Conservation (phyloP, 2,888 invertebrate species). For the Danaus chrysippus region DNA sequence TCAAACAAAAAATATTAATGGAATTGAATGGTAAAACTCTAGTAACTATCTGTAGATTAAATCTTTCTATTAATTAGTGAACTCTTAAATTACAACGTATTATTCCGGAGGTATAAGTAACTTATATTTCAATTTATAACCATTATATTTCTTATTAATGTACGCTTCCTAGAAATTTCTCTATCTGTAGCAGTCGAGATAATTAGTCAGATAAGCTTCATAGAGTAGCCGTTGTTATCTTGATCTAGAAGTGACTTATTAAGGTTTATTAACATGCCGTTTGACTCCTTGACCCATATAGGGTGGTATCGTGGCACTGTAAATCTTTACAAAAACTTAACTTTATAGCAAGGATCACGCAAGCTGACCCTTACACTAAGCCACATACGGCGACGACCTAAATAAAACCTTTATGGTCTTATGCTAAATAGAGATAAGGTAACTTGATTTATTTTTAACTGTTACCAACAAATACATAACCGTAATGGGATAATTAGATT, state of each 20-base stretch:
- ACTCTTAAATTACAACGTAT: neutral
- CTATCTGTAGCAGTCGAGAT: slow-evolving; percentile 39
- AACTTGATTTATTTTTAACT: slow-evolving; percentile 7
- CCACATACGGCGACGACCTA: slow-evolving; percentile 29
- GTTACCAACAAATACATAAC: neutral
- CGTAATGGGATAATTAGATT: slow-evolving; percentile 2
- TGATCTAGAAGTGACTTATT: slow-evolving; percentile 54
- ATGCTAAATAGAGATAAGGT: slow-evolving; percentile 6
- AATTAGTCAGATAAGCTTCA: slow-evolving; percentile 50
- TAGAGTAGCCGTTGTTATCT: slow-evolving; percentile 46
- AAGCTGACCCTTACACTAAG: slow-evolving; percentile 64
- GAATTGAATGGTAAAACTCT: too few relatives aligned
- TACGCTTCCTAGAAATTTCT: slow-evolving; percentile 27
- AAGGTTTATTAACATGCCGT: slow-evolving; percentile 65
- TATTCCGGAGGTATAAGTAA: neutral
- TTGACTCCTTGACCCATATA: slow-evolving; percentile 65
- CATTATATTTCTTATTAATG: slow-evolving; percentile 27
- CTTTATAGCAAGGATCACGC: slow-evolving; percentile 70
- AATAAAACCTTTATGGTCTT: slow-evolving; percentile 25
- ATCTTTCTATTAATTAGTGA: too few relatives aligned
- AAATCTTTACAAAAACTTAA: slow-evolving; percentile 67
- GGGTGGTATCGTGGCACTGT: slow-evolving; percentile 55
- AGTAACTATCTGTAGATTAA: too few relatives aligned
- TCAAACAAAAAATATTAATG: too few relatives aligned
- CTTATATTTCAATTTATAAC: slow-evolving; percentile 1